Conservation (phyloP, 2,888 invertebrate genomes). For the Anoncus sp. region DNA sequence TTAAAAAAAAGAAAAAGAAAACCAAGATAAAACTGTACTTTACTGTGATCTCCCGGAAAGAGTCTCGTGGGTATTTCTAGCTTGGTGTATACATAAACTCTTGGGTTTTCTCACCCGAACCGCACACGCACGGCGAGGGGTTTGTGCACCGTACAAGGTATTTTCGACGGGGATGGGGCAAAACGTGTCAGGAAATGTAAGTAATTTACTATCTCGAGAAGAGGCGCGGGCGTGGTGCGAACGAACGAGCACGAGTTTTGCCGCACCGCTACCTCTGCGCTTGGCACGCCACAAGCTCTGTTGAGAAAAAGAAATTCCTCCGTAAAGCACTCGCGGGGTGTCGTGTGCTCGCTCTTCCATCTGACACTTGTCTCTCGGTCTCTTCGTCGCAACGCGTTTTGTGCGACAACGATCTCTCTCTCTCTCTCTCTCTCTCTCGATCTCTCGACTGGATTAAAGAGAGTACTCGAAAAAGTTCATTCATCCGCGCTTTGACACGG, state of each 20-base stretch:
- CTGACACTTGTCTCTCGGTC: constrained; percentile 16
- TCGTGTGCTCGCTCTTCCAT: constrained; percentile 2
- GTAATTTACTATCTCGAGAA: constrained; percentile 42
- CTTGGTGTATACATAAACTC: constrained; percentile 8
- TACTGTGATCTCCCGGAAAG: constrained; percentile 13
- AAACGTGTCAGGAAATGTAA: constrained; percentile 40
- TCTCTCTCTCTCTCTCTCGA: too few relatives aligned
- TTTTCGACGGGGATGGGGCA: constrained; percentile 1
- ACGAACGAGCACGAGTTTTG: constrained; percentile 17
- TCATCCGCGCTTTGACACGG: constrained; percentile 49
- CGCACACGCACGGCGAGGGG: background rate
- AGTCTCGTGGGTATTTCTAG: constrained; percentile 14
- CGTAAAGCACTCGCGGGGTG: constrained; percentile 23
- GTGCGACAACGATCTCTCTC: constrained; percentile 5
- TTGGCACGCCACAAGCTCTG: background rate
- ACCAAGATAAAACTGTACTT: constrained; percentile 26
- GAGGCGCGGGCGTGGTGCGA: constrained; percentile 16
- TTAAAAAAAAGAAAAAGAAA: constrained; percentile 22
- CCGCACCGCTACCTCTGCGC: background rate
- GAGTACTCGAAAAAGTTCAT: constrained; percentile 56
- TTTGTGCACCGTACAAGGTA: constrained; percentile 2
- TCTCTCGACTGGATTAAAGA: constrained; percentile 53
- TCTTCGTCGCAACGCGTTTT: background rate
- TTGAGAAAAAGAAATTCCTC: constrained; percentile 28
- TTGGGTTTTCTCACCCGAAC: constrained; percentile 3